Percentiles rank a stretch among this genome's conserved stretches.
These are phyloP conservation scores for Xestia rhomboidea DNA, from an alignment of 2,888 invertebrate genomes.

Conservation along the genomic window DNA sequence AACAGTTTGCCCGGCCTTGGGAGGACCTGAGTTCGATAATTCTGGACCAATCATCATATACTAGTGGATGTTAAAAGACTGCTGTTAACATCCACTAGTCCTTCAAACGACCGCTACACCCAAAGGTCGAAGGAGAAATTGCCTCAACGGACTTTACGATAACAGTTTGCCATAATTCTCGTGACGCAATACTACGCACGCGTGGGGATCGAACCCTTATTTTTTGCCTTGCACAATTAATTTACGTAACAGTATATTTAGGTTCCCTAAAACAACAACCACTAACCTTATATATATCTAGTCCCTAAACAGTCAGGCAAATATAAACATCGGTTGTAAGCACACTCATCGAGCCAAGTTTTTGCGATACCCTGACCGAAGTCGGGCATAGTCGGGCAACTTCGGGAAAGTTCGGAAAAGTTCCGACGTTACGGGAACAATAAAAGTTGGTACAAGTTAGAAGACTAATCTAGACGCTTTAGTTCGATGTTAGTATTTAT, in stretches of 20 bases:
- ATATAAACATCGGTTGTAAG: slow-evolving; percentile 58
- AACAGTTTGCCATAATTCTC: not conserved
- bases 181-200: slow-evolving; percentile 17
- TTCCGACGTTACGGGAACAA: slow-evolving; percentile 54
- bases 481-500: slow-evolving; percentile 59
- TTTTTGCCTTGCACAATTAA: slow-evolving; percentile 23
- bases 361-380: slow-evolving; percentile 40
- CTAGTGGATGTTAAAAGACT: too few relatives aligned
- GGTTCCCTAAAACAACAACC: slow-evolving; percentile 26
- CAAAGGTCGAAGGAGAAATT: slow-evolving; percentile 1
- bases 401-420: slow-evolving; percentile 46
- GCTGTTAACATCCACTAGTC: not conserved
- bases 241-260: slow-evolving; percentile 37
- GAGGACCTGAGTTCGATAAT: not conserved
- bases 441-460: slow-evolving; percentile 59
- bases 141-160: not conserved
- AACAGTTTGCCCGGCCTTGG: not conserved
- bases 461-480: slow-evolving; percentile 58
- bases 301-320: slow-evolving; percentile 34
- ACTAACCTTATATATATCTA: slow-evolving; percentile 36
- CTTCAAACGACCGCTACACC: not conserved
- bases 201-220: not conserved
- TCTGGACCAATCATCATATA: not conserved
- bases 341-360: slow-evolving; percentile 51
- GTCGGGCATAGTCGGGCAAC: slow-evolving; percentile 35